Conservation (phyloP, 92 coral and sea anemone species). For the Siderastrea siderea region DNA sequence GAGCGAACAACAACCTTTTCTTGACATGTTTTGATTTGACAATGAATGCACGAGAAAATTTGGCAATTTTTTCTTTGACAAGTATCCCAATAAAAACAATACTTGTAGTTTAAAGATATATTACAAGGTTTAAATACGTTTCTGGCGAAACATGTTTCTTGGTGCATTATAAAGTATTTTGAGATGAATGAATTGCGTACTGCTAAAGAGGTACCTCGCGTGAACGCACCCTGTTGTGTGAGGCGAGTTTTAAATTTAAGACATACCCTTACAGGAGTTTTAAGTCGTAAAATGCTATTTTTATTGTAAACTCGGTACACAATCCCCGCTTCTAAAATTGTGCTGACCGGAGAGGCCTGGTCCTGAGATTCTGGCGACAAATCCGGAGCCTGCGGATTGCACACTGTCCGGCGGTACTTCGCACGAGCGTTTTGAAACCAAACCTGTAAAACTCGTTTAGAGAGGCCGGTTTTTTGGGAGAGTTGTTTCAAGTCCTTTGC, state of each 20-base stretch:
- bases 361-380: conserved; percentile 77
- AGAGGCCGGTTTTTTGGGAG: conserved; percentile 96
- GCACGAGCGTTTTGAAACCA: conserved; percentile 99
- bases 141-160: too few relatives aligned
- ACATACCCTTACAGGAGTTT: neutral
- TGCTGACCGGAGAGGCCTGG: conserved; percentile 71
- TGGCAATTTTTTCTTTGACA: too few relatives aligned
- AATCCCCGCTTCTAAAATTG: conserved; percentile 37
- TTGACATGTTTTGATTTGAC: too few relatives aligned
- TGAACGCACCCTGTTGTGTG: neutral
- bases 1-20: too few relatives aligned
- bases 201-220: too few relatives aligned
- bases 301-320: neutral
- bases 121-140: too few relatives aligned
- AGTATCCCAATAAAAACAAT: too few relatives aligned
- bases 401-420: conserved; percentile 93
- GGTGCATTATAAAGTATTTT: too few relatives aligned
- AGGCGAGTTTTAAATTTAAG: neutral
- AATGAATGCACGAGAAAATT: too few relatives aligned
- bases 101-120: too few relatives aligned
- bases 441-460: conserved; percentile 98
- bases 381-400: conserved; percentile 78
- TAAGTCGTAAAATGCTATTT: neutral
- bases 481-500: conserved; percentile 98
- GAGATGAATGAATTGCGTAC: too few relatives aligned